Base-by-base conservation (phyloP, 2,797 vertebrate species). In the Manis pentadactyla region DNA sequence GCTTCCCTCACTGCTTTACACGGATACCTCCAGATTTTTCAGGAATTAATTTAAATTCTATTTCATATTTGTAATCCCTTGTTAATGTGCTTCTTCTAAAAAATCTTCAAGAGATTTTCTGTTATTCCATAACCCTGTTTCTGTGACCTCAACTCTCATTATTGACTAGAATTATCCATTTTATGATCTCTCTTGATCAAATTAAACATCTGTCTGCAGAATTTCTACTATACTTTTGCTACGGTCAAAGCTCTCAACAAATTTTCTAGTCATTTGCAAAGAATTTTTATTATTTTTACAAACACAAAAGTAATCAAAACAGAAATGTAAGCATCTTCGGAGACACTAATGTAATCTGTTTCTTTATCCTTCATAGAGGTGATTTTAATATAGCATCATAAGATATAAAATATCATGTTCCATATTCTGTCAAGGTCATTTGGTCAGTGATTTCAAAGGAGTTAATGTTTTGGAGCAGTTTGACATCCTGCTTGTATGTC, bases 291-390 rank as follows among this genome's bases (percentile, higher is more conserved):
- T 92, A 95, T 92, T 75, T 95, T 96, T 93, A 96, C 93, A 97
- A 98, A 98, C 97, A 98, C 21, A 84, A 97, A 98, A 97, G 96
- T 93, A 98, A 98, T 98, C 96, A 97, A 90, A 96, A 87, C 53
- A 86, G 97, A 97, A 98, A 97, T 49, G 90, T 23, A 97, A 97
- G 97, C 64, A 97, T 79, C 93, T 85, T 96, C 93, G 63, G 95
- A 96, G 94, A 46, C 94, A 96, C 83, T 97, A 97, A 97, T 34
- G 6, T 73, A 98, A 96, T 98, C 97, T 93, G 37, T 87, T 97
- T 98, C 79, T 97, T 66, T 59, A 95, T 94, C 96, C 94, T 96
- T 97, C 93, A 94, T 79, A 93, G 94, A 97, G 95, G 63, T 29
- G 91, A 97, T 87, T 96, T 69, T 95, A 97, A 97, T 75, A 71